Evolutionary conservation across 2,797 vertebrate genomes (phyloP).

Genomic region (Phrynocephalus vlangalii): DNA sequence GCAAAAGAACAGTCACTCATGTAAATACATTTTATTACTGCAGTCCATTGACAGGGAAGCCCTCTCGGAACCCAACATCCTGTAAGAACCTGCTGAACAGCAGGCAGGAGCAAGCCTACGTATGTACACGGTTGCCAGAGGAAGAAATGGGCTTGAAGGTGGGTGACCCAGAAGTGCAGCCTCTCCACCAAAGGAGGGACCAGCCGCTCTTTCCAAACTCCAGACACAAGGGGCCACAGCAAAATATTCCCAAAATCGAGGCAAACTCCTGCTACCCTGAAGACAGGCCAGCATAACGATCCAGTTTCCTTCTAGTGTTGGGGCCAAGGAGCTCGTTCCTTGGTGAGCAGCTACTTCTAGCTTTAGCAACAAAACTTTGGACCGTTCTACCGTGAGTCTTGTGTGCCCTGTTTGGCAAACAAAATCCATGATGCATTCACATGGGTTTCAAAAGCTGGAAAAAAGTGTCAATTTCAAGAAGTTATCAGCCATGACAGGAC

Average conservation of each 20-base stretch:
- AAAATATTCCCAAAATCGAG: slow-evolving; percentile 51
- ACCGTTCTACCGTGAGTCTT: neutral
- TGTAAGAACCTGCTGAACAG: slow-evolving; percentile 68
- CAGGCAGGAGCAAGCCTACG: slow-evolving; percentile 61
- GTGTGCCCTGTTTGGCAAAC: neutral
- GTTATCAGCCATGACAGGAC: neutral
- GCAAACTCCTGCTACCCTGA: slow-evolving; percentile 31
- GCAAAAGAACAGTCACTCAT: slow-evolving; percentile 54
- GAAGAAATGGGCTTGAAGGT: slow-evolving; percentile 70
- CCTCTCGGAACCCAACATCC: slow-evolving; percentile 68
- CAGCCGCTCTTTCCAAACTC: slow-evolving; percentile 39
- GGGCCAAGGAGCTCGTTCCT: slow-evolving; percentile 58
- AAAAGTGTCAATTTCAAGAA: neutral
- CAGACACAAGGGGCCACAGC: slow-evolving; percentile 17
- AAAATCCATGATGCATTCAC: neutral
- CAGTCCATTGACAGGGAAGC: slow-evolving; percentile 73
- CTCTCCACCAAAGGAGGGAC: slow-evolving; percentile 48
- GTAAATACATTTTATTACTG: slow-evolving; percentile 79
- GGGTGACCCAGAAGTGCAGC: slow-evolving; percentile 67
- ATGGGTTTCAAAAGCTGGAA: neutral
- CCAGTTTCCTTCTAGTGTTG: neutral
- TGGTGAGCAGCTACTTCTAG: slow-evolving; percentile 50
- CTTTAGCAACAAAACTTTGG: neutral
- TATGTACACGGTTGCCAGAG: slow-evolving; percentile 66
- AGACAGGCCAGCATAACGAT: slow-evolving; percentile 36